A percentile compares a stretch with the other conserved stretches of the same genome.
phyloP scores from a whole-genome alignment of 1,140 invertebrate species.

The Saxidomus purpurata region DNA sequence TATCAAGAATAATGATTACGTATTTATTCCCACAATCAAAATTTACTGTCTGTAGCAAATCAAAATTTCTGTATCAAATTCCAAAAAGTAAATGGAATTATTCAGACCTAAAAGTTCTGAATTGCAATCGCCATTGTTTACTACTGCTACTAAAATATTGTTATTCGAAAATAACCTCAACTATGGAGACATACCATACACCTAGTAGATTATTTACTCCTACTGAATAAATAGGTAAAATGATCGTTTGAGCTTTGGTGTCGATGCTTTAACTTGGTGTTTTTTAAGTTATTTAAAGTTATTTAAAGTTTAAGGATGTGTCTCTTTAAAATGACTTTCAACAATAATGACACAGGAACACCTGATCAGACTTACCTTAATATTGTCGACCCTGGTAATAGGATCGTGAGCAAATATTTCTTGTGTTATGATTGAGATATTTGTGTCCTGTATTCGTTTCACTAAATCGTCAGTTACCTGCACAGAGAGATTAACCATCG shows the following conservation, averaged over 20 bases:
- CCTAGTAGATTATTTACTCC: no score
- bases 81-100: no score
- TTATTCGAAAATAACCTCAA: no score
- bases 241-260: background rate
- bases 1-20: background rate
- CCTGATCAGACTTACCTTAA: slow-evolving; percentile 20
- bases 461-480: slow-evolving; percentile 30
- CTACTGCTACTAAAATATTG: no score
- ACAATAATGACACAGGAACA: background rate
- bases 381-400: background rate
- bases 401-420: slow-evolving; percentile 30
- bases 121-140: no score
- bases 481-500: no score
- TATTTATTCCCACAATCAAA: no score
- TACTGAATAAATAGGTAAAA: background rate
- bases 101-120: no score
- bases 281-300: background rate
- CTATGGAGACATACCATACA: no score
- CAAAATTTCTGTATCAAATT: no score
- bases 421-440: slow-evolving; percentile 39
- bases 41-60: no score
- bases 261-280: background rate
- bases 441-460: background rate
- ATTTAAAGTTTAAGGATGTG: background rate
- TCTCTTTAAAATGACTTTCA: background rate